Base-by-base conservation (phyloP, 2,888 invertebrate genomes). In the Cheiracanthium punctorium region DNA sequence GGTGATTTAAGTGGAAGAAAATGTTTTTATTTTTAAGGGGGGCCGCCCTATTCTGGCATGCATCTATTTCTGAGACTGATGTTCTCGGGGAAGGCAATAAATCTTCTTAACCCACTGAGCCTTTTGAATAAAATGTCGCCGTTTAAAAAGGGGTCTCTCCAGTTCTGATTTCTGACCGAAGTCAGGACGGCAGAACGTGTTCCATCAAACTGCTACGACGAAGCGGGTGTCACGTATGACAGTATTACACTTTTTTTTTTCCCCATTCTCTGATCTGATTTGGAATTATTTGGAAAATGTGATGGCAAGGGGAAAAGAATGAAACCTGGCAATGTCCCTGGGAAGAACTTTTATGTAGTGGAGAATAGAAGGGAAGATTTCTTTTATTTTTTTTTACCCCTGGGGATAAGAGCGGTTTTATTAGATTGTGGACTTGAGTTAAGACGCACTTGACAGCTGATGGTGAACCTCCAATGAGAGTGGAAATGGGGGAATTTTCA, bases 61-160 rank as follows among this genome's bases (percentile, higher is more conserved):
- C 84, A 85, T 85, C 84, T 85, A 85, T 85, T 85, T 85, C 73
- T 74, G 24, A 74, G 67, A 84, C 72, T 72, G 84, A 74, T 80
- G 79, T 58, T 58, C 77, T 71, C 69, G 4, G 52, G 69, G 58
- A n/a, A 70, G 70, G 84, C 67, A 85, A 85, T 85, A 85, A 85
- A 85, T 85, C 84, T 85, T 85, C 84, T 73, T 85, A 85, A 77
- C 84, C 84, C 84, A 79, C 28, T 79, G 84, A 74, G 79, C 79
- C 84, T 58, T 77, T 85, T 85, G 84, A 85, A 85, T 85, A 85
- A 85, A 85, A 70, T 58, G 84, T 72, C 77, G 58, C 24, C 58
- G 58, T 58, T 58, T 58, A 58, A 58, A 37, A 58, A 5, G 24
- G 58, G n/a, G n/a, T n/a, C n/a, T 58, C 24, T 24, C 58, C 58